A percentile compares a stretch with the other conserved stretches of the same genome.
phyloP scores from a whole-genome alignment of 2,797 vertebrate species.

The Eulemur albifrons region DNA sequence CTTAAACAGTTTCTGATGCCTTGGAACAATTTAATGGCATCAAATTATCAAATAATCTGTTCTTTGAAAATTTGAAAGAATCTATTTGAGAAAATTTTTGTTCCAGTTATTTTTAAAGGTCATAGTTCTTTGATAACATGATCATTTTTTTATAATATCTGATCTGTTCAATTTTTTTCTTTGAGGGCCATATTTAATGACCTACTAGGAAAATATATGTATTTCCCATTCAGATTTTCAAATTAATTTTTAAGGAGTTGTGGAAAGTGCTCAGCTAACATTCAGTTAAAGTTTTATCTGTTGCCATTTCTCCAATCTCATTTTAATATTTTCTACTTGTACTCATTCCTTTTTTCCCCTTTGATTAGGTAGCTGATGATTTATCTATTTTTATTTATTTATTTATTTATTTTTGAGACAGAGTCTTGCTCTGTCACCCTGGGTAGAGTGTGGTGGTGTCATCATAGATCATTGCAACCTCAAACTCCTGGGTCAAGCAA shows the following conservation, averaged over 20 bases:
- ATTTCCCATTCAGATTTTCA: background rate
- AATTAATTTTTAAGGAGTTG: background rate
- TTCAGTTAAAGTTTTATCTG: background rate
- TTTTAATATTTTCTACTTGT: background rate
- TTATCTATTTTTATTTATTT: too few relatives aligned
- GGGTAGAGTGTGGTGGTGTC: too few relatives aligned
- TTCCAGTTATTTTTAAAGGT: background rate
- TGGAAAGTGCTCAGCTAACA: background rate
- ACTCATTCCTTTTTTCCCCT: background rate
- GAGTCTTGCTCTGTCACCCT: too few relatives aligned
- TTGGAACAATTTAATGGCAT: background rate
- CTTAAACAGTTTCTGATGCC: background rate
- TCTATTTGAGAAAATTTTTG: background rate
- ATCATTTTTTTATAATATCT: background rate
- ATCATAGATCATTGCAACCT: too few relatives aligned
- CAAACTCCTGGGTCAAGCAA: too few relatives aligned
- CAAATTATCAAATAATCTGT: background rate
- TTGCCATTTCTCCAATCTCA: background rate
- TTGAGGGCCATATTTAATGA: background rate
- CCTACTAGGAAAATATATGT: background rate
- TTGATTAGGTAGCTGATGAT: background rate
- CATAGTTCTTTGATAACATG: background rate
- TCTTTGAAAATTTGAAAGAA: slow-evolving; percentile 5
- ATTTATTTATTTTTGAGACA: too few relatives aligned
- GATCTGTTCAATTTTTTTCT: background rate